Base-by-base conservation (phyloP, 2,888 invertebrate species). In the Chironomus riparius region DNA sequence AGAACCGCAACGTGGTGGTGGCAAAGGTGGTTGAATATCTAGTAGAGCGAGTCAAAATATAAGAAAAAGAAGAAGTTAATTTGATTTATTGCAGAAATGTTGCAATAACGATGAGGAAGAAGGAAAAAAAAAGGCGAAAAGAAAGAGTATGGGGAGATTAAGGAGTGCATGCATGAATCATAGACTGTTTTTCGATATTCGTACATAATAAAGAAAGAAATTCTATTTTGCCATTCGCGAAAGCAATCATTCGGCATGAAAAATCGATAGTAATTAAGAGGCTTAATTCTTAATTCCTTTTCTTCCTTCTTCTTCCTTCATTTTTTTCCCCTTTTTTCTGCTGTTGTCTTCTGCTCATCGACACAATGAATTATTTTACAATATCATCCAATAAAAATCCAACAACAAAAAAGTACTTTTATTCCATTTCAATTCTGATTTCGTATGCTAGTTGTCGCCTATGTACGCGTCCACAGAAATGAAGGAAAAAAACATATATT, bases 31-130 rank as follows among this genome's bases (percentile, higher is more conserved):
- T 65, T 65, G 13, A 65, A 24, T 65, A 47, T 61, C 18, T 18
- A 56, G 56, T 56, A 15, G 56, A 56, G 56, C 18, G 56, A 56
- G 56, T 56, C 15, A 56, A 15, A 56, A 56, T 38, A 38, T 38
- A 15, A 56, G 56, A 56, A 5, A 38, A 56, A 72, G 50, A 38
- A 72, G 61, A 56, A 38, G 15, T 72, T 72, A 72, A 72, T 72
- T 50, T 72, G 72, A 72, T 72, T 72, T 72, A 72, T 72, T 71
- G 68, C 28, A 65, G 65, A 65, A 65, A 65, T 65, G 65, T 65
- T 65, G 65, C 65, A 65, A 65, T 65, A 22, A 65, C n/a, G 15
- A 15, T n/a, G 6, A 56, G 56, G 56, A 15, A 15, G 56, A 18
- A 18, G n/a, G 70, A 18, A 47, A 21, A 47, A 70, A 21, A 7